phyloP scores from a whole-genome alignment of 2,797 vertebrate species.

The Poeciliopsis paucimaculata region DNA sequence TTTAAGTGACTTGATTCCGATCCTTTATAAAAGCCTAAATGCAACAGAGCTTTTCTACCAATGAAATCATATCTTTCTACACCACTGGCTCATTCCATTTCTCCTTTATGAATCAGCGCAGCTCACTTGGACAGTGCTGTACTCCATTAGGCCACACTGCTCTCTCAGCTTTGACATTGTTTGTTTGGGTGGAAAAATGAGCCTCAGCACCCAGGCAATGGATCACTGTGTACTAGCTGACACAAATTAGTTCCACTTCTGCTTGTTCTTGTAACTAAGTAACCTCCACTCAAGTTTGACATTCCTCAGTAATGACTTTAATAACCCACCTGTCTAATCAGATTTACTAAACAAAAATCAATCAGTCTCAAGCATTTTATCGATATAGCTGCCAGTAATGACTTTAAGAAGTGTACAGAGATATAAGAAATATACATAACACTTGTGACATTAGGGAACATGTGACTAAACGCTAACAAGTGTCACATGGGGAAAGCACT shows the following conservation, averaged over 20 bases:
- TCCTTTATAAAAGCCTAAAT: background rate
- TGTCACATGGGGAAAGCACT: slow-evolving; percentile 44
- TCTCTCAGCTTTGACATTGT: slow-evolving; percentile 43
- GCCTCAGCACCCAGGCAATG: slow-evolving; percentile 42
- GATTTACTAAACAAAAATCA: background rate
- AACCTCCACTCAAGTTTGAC: background rate
- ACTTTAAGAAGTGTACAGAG: background rate
- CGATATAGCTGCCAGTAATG: background rate
- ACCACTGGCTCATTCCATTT: slow-evolving; percentile 6
- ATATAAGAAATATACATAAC: background rate
- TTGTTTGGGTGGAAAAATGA: slow-evolving; percentile 68
- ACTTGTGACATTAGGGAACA: slow-evolving; percentile 35
- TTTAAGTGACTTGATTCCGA: background rate
- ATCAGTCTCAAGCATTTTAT: background rate
- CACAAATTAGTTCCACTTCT: slow-evolving; percentile 34
- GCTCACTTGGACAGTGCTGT: slow-evolving; percentile 12
- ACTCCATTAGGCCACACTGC: slow-evolving; percentile 31
- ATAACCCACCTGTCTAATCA: background rate
- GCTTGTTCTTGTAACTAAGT: slow-evolving; percentile 16
- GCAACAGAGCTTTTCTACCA: background rate
- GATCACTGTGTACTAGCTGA: slow-evolving; percentile 10
- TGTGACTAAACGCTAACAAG: slow-evolving; percentile 45
- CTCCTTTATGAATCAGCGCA: slow-evolving; percentile 17
- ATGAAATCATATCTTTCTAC: background rate
- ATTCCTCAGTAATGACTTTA: background rate